Evolutionary conservation across 2,888 invertebrate genomes (phyloP), one percentile per base, ranked within the genome.

Genomic region (Clistopyga incitator): DNA sequence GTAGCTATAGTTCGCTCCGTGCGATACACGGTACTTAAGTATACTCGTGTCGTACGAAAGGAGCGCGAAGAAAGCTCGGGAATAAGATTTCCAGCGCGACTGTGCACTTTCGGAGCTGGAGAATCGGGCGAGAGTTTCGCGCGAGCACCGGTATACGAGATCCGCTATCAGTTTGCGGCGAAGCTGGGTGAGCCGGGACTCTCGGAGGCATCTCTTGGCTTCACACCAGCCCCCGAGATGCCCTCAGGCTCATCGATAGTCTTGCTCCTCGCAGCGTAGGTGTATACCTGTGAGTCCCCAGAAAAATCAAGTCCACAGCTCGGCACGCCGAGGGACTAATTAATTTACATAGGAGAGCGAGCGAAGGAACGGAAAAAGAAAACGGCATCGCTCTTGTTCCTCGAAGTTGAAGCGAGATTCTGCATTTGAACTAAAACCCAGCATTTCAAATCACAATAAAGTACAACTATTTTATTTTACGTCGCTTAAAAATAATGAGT

Each of bases 331-430:
- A 85, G 87, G 80, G 87, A 87, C 91, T 91, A 91, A 91, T 91
- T 91, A 91, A 91, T 91, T 91, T 91, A 88, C 91, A 91, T 91
- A 91, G 89, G 86, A 84, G 88, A 88, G 77, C 86, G 85, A 82
- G 77, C 81, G 34, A 64, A 54, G 13, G n/a, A 65, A 50, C 15
- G 54, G 3, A 38, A 23, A 11, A 59, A 47, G 18, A 64, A 15
- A 13, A 4, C 61, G 74, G 54, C 65, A 42, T 65, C 76, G 47
- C 65, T 34, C 71, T 67, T 18, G 11, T 54, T 23, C 23, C 25
- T 34, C 25, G 52, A 20, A 38, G 29, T 25, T 29, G 20, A 10
- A 50, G 18, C 34, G 34, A 29, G 23, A 50, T 8, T 15, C 38
- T 20, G 23, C 23, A 20, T 45, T 15, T 1, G 4, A 45, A 23